Percentiles rank a stretch among this genome's conserved stretches.
Evolutionary conservation across 2,797 vertebrate species (phyloP).

Genomic region (Parauchenoglanis punctatus): DNA sequence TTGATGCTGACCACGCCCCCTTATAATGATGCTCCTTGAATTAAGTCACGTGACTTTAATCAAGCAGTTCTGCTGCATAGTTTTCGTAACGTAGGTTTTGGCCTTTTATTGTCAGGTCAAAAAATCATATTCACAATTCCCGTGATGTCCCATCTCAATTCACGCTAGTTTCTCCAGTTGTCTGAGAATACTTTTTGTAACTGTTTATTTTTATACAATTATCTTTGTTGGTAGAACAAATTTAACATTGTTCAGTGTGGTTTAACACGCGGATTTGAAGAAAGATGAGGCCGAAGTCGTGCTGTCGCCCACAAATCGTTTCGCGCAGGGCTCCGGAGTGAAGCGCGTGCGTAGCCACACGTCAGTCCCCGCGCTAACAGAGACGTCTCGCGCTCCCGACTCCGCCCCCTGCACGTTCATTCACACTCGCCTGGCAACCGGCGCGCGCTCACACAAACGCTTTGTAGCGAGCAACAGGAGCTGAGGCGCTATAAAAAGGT

Average conservation of each 20-base stretch:
- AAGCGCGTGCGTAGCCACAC: constrained; percentile 76
- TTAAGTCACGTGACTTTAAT: neutral
- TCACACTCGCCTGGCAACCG: constrained; percentile 83
- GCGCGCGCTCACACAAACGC: constrained; percentile 69
- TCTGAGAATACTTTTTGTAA: neutral
- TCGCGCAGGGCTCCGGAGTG: constrained; percentile 46
- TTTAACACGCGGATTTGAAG: neutral
- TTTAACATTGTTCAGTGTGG: too few species aligned
- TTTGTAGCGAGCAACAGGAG: constrained; percentile 78
- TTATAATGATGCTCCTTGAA: neutral
- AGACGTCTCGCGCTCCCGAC: constrained; percentile 83
- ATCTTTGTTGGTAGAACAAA: too few species aligned
- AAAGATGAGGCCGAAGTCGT: neutral
- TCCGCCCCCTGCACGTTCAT: constrained; percentile 77
- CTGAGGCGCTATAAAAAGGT: constrained; percentile 66
- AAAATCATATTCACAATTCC: neutral
- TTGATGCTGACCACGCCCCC: neutral
- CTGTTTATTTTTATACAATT: neutral
- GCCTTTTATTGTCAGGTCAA: neutral
- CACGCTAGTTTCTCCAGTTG: neutral
- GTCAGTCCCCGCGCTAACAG: constrained; percentile 82
- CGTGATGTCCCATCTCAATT: neutral
- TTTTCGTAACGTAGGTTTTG: neutral
- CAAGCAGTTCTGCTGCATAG: neutral
- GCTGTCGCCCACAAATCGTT: neutral